phyloP scores from a whole-genome alignment of 2,797 vertebrate genomes.

The Pseudochirops corinnae region DNA sequence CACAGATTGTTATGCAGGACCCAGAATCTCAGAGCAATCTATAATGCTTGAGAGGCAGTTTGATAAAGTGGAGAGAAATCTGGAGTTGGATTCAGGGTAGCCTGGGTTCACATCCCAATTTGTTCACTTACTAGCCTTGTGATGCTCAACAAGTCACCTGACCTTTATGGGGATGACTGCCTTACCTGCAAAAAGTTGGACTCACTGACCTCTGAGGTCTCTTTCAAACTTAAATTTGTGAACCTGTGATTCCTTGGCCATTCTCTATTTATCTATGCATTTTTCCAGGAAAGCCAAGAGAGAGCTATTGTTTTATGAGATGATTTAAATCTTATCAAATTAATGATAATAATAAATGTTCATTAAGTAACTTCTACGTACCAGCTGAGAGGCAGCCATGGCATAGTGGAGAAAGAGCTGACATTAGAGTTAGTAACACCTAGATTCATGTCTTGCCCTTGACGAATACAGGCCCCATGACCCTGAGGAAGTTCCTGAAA shows the following conservation, averaged over 20 bases:
- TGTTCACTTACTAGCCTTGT: not conserved
- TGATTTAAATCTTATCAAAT: not conserved
- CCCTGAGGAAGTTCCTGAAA: not conserved
- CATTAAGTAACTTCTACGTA: not conserved
- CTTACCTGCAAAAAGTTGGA: not conserved
- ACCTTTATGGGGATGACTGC: not conserved
- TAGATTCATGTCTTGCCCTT: not conserved
- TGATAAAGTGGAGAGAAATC: not conserved
- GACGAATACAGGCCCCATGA: accelerated
- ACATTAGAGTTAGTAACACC: not conserved
- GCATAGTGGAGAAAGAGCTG: not conserved
- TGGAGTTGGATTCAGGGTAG: not conserved
- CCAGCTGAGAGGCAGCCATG: not conserved
- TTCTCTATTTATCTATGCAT: not conserved
- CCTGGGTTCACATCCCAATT: not conserved
- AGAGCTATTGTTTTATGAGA: not conserved
- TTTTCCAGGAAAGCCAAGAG: not conserved
- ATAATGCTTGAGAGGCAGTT: not conserved
- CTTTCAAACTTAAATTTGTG: not conserved
- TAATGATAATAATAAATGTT: not conserved
- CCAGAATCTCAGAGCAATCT: constrained; percentile 4
- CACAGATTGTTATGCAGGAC: not conserved
- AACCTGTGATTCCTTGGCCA: not conserved
- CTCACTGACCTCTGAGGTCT: not conserved
- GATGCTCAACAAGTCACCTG: not conserved